A percentile compares a stretch with the other conserved stretches of the same genome.
phyloP scores from a whole-genome alignment of 2,888 invertebrate genomes.

The Chrysolina haemoptera region DNA sequence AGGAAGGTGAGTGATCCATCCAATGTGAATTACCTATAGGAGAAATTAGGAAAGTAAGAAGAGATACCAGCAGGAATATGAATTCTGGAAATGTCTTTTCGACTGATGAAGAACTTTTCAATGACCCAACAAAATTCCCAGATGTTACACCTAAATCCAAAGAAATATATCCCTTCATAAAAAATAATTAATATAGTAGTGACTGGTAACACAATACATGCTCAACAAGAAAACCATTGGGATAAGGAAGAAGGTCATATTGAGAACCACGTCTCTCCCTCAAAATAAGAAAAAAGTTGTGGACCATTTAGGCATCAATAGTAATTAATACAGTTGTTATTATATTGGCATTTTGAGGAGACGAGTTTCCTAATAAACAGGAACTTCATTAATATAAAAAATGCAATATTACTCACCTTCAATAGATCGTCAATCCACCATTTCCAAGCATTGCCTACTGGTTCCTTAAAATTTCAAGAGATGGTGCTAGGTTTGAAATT shows the following conservation, averaged over 20 bases:
- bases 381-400: conserved; percentile 37
- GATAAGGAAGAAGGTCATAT: conserved; percentile 51
- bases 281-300: conserved; percentile 42
- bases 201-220: background rate
- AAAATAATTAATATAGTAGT: background rate
- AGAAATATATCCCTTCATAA: background rate
- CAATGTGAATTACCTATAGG: no score
- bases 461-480: conserved; percentile 29
- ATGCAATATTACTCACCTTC: conserved; percentile 49
- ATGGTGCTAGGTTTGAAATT: conserved; percentile 29
- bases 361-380: conserved; percentile 23
- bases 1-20: no score
- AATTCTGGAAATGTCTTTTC: background rate
- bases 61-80: background rate
- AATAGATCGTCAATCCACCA: conserved; percentile 54
- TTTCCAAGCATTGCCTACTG: conserved; percentile 44
- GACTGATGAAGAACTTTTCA: background rate
- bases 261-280: conserved; percentile 56
- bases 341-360: conserved; percentile 36
- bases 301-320: conserved; percentile 27
- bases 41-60: background rate
- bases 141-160: background rate
- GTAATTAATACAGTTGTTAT: conserved; percentile 24
- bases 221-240: conserved; percentile 32
- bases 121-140: conserved; percentile 21